Conservation (phyloP, 2,888 invertebrate species). For the Agriopis leucophaearia region DNA sequence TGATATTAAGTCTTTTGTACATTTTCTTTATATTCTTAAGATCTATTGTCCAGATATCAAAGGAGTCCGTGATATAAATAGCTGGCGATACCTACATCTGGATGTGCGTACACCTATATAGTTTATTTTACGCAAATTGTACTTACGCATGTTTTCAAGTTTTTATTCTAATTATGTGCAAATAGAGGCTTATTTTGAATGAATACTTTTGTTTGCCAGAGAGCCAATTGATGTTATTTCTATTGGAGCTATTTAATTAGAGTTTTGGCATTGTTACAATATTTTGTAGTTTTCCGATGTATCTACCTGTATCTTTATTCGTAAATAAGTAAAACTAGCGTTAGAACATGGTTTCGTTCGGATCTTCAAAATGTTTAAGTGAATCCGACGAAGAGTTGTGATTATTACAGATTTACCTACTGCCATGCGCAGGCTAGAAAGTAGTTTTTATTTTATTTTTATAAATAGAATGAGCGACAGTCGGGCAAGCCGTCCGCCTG, state of each 20-base stretch:
- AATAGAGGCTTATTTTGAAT: conserved; percentile 14
- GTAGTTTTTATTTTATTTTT: no score
- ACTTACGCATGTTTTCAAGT: conserved; percentile 10
- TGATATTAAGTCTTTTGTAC: background rate
- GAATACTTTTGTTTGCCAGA: conserved; percentile 3
- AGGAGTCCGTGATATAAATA: background rate
- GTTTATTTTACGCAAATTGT: conserved; percentile 6
- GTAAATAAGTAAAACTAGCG: background rate
- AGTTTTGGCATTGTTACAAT: conserved; percentile 25
- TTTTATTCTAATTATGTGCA: conserved; percentile 12
- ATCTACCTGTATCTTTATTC: background rate
- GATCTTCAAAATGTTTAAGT: background rate
- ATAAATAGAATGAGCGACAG: no score
- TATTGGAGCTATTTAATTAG: conserved; percentile 16
- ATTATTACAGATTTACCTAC: no score
- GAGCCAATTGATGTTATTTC: conserved; percentile 23
- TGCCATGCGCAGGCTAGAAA: no score
- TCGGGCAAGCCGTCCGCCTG: no score
- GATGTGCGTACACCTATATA: conserved; percentile 3
- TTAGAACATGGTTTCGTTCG: background rate
- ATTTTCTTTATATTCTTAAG: background rate
- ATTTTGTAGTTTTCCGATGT: background rate
- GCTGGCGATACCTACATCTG: background rate
- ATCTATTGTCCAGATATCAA: background rate
- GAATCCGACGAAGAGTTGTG: background rate